phyloP scores from a whole-genome alignment of 1,140 invertebrate genomes.

The Anoplophora glabripennis region DNA sequence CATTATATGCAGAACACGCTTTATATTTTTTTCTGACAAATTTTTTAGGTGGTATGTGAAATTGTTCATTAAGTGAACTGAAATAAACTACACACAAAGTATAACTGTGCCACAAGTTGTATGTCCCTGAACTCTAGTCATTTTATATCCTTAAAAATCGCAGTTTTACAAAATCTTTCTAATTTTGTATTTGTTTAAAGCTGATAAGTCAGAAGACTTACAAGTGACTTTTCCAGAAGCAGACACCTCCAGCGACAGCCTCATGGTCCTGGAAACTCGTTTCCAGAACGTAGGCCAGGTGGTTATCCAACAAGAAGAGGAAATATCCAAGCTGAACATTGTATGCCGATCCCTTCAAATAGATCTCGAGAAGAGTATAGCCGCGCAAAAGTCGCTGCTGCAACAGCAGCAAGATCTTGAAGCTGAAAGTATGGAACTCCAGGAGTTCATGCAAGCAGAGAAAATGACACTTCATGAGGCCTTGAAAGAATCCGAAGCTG shows the following conservation, averaged over 20 bases:
- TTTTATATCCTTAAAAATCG: neutral
- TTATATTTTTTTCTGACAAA: too few species aligned
- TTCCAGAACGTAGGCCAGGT: slow-evolving; percentile 71
- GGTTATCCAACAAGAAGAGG: slow-evolving; percentile 69
- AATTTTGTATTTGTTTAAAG: neutral
- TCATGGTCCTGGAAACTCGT: slow-evolving; percentile 71
- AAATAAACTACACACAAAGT: too few species aligned
- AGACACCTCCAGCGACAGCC: slow-evolving; percentile 61
- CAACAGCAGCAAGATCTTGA: slow-evolving; percentile 71
- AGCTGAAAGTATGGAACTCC: slow-evolving; percentile 67
- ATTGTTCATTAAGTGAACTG: too few species aligned
- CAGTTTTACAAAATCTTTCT: slow-evolving; percentile 3
- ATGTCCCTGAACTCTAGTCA: too few species aligned
- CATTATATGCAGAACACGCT: too few species aligned
- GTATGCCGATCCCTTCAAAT: slow-evolving; percentile 65
- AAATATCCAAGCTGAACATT: slow-evolving; percentile 67
- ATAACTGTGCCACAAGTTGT: too few species aligned
- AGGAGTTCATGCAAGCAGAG: slow-evolving; percentile 76
- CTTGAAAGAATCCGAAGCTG: slow-evolving; percentile 69
- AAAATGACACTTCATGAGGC: slow-evolving; percentile 70
- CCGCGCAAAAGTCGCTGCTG: slow-evolving; percentile 62
- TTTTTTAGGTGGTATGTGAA: too few species aligned
- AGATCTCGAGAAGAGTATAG: slow-evolving; percentile 65
- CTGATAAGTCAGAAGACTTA: too few species aligned
- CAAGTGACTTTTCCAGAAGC: slow-evolving; percentile 30